These are phyloP conservation scores for Scaptomyza parva DNA, from an alignment of 2,888 invertebrate genomes.

Conservation along the genomic window DNA sequence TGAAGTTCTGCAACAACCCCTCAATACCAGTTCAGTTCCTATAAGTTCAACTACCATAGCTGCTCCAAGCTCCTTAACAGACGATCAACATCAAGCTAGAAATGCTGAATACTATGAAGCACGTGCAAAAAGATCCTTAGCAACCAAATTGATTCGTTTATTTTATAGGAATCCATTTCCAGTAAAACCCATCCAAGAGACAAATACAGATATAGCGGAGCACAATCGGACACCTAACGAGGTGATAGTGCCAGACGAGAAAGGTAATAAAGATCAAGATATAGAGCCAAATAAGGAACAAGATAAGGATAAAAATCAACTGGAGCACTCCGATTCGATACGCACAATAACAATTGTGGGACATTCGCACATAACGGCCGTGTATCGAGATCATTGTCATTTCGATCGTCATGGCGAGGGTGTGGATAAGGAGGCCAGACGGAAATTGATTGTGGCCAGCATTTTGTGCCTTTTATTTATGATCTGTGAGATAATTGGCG, in stretches of 20 bases:
- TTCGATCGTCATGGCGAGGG: constrained; percentile 7
- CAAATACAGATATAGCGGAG: neutral
- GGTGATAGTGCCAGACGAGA: neutral
- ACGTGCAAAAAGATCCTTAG: neutral
- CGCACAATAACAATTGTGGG: constrained; percentile 55
- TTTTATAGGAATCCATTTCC: neutral
- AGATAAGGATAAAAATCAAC: neutral
- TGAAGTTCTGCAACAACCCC: neutral
- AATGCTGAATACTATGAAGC: neutral
- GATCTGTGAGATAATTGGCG: constrained; percentile 59
- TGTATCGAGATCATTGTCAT: constrained; percentile 57
- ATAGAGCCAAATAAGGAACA: neutral
- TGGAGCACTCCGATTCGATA: constrained; percentile 45
- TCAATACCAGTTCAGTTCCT: neutral
- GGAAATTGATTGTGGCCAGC: constrained; percentile 61
- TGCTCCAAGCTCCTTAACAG: neutral
- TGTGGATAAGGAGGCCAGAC: constrained; percentile 44
- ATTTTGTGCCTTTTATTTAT: constrained; percentile 54
- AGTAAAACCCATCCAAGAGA: neutral
- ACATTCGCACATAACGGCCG: constrained; percentile 42
- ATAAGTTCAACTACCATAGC: neutral
- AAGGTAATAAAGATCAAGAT: neutral
- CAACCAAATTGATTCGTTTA: neutral
- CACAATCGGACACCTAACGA: constrained; percentile 1
- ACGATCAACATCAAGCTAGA: neutral